Evolutionary conservation across 2,888 invertebrate species (phyloP).

Genomic region (Anaspis maculata): DNA sequence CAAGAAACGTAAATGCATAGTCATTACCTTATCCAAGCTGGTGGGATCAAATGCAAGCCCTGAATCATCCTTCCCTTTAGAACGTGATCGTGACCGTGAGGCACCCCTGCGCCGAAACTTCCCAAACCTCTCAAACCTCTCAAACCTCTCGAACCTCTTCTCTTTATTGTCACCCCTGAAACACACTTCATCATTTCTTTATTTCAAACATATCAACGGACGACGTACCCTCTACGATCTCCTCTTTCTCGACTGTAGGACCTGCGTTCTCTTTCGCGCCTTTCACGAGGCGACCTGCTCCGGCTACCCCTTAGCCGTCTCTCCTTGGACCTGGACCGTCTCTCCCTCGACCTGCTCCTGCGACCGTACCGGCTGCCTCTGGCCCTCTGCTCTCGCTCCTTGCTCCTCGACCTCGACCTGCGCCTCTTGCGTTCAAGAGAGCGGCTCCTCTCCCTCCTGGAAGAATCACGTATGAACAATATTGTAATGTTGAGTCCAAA

Average conservation of each 20-base stretch:
- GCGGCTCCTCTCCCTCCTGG: neutral
- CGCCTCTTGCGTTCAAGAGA: neutral
- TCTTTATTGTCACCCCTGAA: constrained; percentile 57
- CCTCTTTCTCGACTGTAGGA: constrained; percentile 29
- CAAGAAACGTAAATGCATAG: neutral
- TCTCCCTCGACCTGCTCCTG: constrained; percentile 58
- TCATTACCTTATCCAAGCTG: constrained; percentile 60
- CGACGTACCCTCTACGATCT: constrained; percentile 23
- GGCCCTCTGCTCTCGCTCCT: constrained; percentile 51
- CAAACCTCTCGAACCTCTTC: constrained; percentile 52
- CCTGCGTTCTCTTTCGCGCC: constrained; percentile 29
- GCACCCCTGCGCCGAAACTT: constrained; percentile 39
- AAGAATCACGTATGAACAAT: neutral
- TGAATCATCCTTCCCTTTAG: constrained; percentile 47
- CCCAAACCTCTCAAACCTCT: constrained; percentile 52
- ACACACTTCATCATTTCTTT: constrained; percentile 23
- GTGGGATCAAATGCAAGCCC: constrained; percentile 63
- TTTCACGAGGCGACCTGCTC: constrained; percentile 25
- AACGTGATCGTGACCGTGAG: constrained; percentile 36
- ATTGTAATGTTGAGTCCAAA: neutral
- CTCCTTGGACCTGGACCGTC: constrained; percentile 36
- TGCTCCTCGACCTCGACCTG: constrained; percentile 46
- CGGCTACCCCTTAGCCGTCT: constrained; percentile 38
- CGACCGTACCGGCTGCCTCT: too few species aligned
- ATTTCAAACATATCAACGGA: constrained; percentile 8